A percentile compares a stretch with the other conserved stretches of the same genome.
phyloP scores from a whole-genome alignment of 2,113 vertebrate genomes.

The Uria lomvia region DNA sequence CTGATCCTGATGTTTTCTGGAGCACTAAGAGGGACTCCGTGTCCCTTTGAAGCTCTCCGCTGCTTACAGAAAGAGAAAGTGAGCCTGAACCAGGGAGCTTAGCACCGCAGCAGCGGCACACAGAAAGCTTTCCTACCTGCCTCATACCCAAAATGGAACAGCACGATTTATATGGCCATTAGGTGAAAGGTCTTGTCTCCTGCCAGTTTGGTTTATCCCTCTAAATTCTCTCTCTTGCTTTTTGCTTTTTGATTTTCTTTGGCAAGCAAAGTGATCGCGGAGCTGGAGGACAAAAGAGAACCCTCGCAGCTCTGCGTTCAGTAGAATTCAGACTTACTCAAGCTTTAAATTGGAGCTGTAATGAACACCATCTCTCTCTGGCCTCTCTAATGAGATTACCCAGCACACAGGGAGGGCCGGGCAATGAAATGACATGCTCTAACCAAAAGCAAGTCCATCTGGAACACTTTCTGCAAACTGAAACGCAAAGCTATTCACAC shows the following conservation, averaged over 20 bases:
- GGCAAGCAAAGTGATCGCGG: not conserved
- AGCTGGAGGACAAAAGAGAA: not conserved
- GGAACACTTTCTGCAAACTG: not conserved
- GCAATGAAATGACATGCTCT: not conserved
- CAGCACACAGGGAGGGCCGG: not conserved
- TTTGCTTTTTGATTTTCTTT: not conserved
- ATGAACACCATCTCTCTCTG: not conserved
- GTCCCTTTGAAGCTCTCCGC: not conserved
- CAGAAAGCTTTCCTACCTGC: not conserved
- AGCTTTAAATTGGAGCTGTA: constrained; percentile 49
- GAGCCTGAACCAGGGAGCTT: not conserved
- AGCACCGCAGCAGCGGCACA: not conserved
- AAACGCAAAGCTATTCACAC: not conserved
- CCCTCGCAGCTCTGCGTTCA: not conserved
- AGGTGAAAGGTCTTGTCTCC: not conserved
- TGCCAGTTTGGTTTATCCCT: not conserved
- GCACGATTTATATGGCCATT: not conserved
- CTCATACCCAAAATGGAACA: not conserved
- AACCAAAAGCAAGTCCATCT: not conserved
- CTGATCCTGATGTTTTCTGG: not conserved
- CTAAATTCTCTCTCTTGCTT: not conserved
- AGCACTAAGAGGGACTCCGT: not conserved
- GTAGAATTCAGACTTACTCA: constrained; percentile 42
- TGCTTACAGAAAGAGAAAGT: not conserved
- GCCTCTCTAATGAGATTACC: not conserved